These are phyloP conservation scores for Xyliphius kryptos DNA, from an alignment of 2,113 vertebrate species.

Conservation along the genomic window DNA sequence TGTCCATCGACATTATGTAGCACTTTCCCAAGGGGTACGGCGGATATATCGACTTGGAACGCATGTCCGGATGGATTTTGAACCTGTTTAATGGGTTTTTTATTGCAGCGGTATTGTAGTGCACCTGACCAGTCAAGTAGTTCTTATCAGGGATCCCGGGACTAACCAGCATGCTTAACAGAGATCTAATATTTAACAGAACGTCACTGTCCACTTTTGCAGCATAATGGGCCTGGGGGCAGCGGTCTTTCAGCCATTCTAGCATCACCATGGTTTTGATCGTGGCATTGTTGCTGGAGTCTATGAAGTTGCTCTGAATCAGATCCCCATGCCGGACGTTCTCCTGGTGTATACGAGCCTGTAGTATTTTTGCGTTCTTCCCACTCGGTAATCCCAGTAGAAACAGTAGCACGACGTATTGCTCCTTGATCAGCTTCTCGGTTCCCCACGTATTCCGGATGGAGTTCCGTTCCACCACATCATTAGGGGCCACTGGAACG, in stretches of 20 bases:
- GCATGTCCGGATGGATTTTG: constrained; percentile 76
- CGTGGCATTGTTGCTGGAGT: constrained; percentile 67
- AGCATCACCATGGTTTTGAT: constrained; percentile 73
- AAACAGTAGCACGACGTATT: constrained; percentile 48
- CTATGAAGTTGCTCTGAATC: constrained; percentile 63
- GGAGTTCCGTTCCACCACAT: constrained; percentile 1
- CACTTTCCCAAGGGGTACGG: constrained; percentile 88
- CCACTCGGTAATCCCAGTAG: constrained; percentile 14
- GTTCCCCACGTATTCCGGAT: constrained; percentile 61
- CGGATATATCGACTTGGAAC: constrained; percentile 77
- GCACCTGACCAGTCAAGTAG: constrained; percentile 84
- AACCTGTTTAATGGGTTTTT: constrained; percentile 78
- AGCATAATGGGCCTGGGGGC: constrained; percentile 59
- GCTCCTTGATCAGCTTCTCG: constrained; percentile 51
- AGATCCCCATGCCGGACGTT: constrained; percentile 54
- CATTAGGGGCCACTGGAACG: constrained; percentile 39
- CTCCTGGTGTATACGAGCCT: constrained; percentile 51
- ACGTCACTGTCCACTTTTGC: constrained; percentile 85
- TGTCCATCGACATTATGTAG: constrained; percentile 84
- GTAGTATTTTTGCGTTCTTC: constrained; percentile 8
- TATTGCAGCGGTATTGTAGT: constrained; percentile 77
- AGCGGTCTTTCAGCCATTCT: constrained; percentile 61
- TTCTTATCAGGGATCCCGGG: constrained; percentile 63
- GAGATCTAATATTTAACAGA: constrained; percentile 75
- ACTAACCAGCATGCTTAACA: constrained; percentile 75